Evolutionary conservation across 2,888 invertebrate genomes (phyloP).

Genomic region (Venustoraphidia nigricollis): DNA sequence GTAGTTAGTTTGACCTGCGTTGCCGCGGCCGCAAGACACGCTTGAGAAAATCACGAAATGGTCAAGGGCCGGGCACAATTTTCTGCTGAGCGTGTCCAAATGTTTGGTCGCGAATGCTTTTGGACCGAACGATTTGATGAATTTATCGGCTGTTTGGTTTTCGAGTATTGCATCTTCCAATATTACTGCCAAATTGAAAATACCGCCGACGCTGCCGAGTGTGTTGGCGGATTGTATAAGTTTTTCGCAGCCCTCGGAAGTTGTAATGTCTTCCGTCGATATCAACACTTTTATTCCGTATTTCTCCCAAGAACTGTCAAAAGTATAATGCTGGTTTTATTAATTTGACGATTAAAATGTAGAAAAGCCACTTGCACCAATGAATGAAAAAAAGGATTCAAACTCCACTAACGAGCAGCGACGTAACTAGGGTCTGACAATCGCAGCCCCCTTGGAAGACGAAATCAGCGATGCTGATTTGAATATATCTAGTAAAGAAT

Average conservation of each 20-base stretch:
- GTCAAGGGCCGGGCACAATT: slow-evolving; percentile 36
- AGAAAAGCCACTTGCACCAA: no score
- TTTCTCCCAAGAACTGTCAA: slow-evolving; percentile 36
- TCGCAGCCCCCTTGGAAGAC: no score
- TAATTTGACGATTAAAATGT: no score
- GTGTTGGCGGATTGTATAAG: slow-evolving; percentile 46
- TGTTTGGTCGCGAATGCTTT: slow-evolving; percentile 71
- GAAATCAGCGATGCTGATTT: no score
- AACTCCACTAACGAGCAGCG: no score
- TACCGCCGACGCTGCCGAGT: slow-evolving; percentile 59
- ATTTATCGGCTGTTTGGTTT: slow-evolving; percentile 58
- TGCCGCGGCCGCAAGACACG: slow-evolving; percentile 81
- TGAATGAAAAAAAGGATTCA: no score
- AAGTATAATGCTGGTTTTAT: no score
- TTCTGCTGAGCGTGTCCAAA: slow-evolving; percentile 51
- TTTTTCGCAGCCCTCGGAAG: slow-evolving; percentile 48
- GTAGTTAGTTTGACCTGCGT: slow-evolving; percentile 82
- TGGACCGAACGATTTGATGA: slow-evolving; percentile 50
- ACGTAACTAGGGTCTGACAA: no score
- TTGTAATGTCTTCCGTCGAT: slow-evolving; percentile 56
- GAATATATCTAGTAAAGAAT: no score
- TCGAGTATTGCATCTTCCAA: slow-evolving; percentile 60
- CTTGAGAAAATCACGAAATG: slow-evolving; percentile 87
- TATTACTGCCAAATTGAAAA: slow-evolving; percentile 81
- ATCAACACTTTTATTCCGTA: slow-evolving; percentile 55